Evolutionary conservation across 2,797 vertebrate genomes (phyloP), one percentile per base, ranked within the genome.

Genomic region (Garrulus glandarius): DNA sequence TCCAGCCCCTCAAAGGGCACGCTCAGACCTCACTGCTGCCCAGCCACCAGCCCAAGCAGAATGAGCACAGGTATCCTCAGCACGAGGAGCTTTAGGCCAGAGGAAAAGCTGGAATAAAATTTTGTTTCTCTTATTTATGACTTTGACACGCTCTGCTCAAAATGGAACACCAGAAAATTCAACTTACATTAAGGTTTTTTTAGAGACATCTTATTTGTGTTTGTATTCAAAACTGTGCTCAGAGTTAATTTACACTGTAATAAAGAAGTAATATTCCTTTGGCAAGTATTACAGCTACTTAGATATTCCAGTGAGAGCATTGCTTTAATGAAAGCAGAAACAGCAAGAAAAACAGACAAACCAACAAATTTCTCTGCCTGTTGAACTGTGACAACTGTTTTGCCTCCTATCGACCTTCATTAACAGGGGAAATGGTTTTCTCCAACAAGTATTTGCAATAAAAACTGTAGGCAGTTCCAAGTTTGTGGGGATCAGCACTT

Each of bases 301-400:
- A 46, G 17, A 43, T 84, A 76, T 82, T 95, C 74, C 61, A 50
- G 11, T 29, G 72, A 74, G 61, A 63, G 17, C 15, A 6, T 7
- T 50, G 19, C 39, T 87, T 89, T 87, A 93, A 87, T 82, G 77
- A 93, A 93, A 87, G 50, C 44, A 88, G 46, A n/a, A 78, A 64
- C 4, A 43, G 43, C 26, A 61, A 89, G 57, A 37, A 83, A 69
- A 83, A 24, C 67, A 87, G 23, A 63, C 18, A 85, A 91, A 82
- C n/a, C 82, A 88, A 75, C 27, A n/a, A 53, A 87, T 93, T 90
- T 89, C 69, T 64, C 46, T 87, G 44, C 37, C 46, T 74, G 29
- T 37, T 84, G 65, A 93, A 41, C 41, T 60, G 43, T 71, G 57
- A n/a, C 65, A 80, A 72, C 39, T 36, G 41, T 29, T 87, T 82